Conservation (phyloP, 2,797 vertebrate genomes). For the Syngnathus acus region DNA sequence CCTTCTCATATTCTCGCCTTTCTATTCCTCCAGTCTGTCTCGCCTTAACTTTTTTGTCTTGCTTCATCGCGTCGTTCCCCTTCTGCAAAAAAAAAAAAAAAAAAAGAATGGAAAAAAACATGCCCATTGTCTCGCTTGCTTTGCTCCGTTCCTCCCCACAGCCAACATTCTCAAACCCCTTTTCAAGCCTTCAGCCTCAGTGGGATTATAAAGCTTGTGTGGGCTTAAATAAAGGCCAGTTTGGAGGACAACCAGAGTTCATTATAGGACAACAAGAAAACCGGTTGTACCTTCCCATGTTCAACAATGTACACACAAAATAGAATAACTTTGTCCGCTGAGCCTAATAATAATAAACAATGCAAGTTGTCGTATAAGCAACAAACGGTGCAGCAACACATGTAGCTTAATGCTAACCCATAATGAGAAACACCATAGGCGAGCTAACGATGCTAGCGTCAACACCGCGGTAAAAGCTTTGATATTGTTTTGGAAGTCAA, state of each 20-base stretch:
- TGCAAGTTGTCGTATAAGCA: no score
- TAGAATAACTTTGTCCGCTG: no score
- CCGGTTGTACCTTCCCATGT: not conserved
- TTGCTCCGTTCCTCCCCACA: not conserved
- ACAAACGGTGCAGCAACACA: no score
- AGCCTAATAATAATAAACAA: no score
- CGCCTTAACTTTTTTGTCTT: slow-evolving; percentile 6
- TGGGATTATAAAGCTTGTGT: not conserved
- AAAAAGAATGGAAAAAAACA: not conserved
- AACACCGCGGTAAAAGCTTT: no score
- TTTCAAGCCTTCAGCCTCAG: not conserved
- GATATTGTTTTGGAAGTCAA: no score
- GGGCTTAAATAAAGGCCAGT: not conserved
- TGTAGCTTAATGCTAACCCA: no score
- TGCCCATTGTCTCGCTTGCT: not conserved
- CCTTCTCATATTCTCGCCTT: not conserved
- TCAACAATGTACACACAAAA: not conserved
- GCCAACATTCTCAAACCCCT: not conserved
- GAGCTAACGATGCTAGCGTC: no score
- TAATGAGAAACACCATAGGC: no score
- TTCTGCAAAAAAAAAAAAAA: not conserved
- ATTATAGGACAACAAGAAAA: not conserved
- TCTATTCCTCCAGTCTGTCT: not conserved
- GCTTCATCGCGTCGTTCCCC: not conserved
- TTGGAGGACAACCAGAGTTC: not conserved